A percentile compares a stretch with the other conserved stretches of the same genome.
Conservation (phyloP, 2,888 invertebrate genomes). For the Azorinus chamasolen region DNA sequence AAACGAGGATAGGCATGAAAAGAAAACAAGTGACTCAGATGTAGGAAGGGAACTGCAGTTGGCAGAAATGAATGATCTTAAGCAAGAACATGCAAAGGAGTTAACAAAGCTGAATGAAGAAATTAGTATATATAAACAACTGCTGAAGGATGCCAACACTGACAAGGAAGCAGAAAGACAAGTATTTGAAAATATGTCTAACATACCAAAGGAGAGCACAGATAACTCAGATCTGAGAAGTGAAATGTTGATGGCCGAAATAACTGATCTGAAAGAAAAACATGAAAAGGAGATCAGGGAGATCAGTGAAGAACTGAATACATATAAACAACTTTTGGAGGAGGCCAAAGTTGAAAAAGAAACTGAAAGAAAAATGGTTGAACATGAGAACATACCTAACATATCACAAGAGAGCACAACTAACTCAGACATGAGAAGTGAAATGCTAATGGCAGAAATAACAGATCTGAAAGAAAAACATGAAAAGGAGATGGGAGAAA, state of each 20-base stretch:
- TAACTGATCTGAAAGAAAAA: slow-evolving; percentile 1
- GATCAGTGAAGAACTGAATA: neutral
- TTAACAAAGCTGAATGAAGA: neutral
- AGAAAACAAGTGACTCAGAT: too few relatives aligned
- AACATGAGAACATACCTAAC: too few relatives aligned
- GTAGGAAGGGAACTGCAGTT: too few relatives aligned
- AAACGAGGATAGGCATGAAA: too few relatives aligned
- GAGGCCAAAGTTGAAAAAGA: neutral
- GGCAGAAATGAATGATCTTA: slow-evolving; percentile 4
- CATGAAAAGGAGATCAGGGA: neutral
- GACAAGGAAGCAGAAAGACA: neutral
- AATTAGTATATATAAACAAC: neutral
- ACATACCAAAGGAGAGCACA: too few relatives aligned
- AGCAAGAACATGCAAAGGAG: neutral
- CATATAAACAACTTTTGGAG: neutral
- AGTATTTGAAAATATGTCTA: too few relatives aligned
- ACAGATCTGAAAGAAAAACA: slow-evolving; percentile 4
- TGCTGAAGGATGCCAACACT: neutral
- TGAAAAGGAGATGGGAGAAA: neutral
- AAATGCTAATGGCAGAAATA: neutral
- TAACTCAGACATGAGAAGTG: too few relatives aligned
- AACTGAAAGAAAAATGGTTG: neutral
- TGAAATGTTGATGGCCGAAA: neutral
- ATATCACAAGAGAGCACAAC: too few relatives aligned
- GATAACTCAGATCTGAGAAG: too few relatives aligned